Percentiles rank a stretch among this genome's conserved stretches.
Conservation (phyloP, 2,888 invertebrate species). For the Dastarcus helophoroides region DNA sequence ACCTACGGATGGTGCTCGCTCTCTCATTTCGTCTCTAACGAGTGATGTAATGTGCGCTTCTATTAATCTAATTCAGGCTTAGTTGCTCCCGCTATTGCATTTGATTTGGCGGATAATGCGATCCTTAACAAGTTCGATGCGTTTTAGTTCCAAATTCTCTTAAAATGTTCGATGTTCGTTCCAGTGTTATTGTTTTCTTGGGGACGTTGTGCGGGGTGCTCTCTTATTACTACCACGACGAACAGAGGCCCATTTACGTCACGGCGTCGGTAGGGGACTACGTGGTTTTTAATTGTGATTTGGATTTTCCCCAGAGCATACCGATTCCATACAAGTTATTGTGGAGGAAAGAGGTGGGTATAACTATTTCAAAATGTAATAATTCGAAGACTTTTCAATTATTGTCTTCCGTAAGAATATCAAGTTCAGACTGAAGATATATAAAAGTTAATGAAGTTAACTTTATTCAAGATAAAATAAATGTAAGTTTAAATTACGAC, state of each 20-base stretch:
- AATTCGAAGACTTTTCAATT: not conserved
- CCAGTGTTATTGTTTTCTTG: too few relatives aligned
- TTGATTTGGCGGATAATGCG: conserved; percentile 9
- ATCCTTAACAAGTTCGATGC: too few relatives aligned
- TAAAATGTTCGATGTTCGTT: too few relatives aligned
- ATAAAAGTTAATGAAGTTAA: too few relatives aligned
- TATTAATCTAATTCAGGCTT: conserved; percentile 20
- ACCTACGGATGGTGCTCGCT: too few relatives aligned
- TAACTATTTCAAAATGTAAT: conserved; percentile 2
- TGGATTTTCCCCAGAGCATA: conserved; percentile 78
- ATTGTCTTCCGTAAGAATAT: too few relatives aligned
- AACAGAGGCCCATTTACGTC: conserved; percentile 29
- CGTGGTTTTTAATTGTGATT: conserved; percentile 70
- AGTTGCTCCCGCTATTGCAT: conserved; percentile 15
- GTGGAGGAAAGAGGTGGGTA: conserved; percentile 82
- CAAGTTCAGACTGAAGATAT: too few relatives aligned
- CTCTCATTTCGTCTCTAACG: too few relatives aligned
- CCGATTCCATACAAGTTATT: conserved; percentile 77
- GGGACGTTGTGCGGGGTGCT: too few relatives aligned
- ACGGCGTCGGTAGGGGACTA: conserved; percentile 66
- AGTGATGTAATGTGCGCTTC: conserved; percentile 14
- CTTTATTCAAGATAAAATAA: too few relatives aligned
- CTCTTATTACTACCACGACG: conserved; percentile 28
- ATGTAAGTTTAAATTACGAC: too few relatives aligned
- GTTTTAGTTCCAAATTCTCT: too few relatives aligned